Conservation (phyloP, 2,113 vertebrate species). For the Prionailurus viverrinus region DNA sequence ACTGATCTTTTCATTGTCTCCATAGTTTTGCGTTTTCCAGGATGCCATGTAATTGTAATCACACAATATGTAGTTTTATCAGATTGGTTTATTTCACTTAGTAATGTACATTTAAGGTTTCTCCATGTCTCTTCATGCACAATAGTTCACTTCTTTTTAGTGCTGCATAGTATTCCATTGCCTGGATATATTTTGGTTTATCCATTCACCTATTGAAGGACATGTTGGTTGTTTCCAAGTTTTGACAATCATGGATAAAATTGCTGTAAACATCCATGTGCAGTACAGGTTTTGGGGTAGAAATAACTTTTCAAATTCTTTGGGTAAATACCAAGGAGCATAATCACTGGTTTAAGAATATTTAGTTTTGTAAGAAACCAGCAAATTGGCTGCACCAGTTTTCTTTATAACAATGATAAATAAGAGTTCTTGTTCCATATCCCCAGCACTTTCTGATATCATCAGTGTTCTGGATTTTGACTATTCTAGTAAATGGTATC, state of each 20-base stretch:
- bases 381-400: not conserved
- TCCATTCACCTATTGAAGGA: too few relatives aligned
- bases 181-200: too few relatives aligned
- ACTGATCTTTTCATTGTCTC: not conserved
- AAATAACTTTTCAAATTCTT: not conserved
- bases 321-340: not conserved
- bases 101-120: not conserved
- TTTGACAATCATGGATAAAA: too few relatives aligned
- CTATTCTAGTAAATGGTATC: too few relatives aligned
- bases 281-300: not conserved
- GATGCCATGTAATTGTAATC: not conserved
- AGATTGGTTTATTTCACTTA: not conserved
- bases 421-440: too few relatives aligned
- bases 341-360: not conserved
- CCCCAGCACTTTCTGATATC: too few relatives aligned
- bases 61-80: not conserved
- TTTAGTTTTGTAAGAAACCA: not conserved
- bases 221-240: too few relatives aligned
- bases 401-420: too few relatives aligned
- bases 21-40: too few relatives aligned
- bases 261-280: not conserved
- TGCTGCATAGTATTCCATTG: too few relatives aligned
- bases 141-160: not conserved
- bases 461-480: too few relatives aligned
- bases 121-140: not conserved